Percentiles rank a stretch among this genome's conserved stretches.
phyloP scores from a whole-genome alignment of 2,888 invertebrate genomes.

The Macrophya alboannulata region DNA sequence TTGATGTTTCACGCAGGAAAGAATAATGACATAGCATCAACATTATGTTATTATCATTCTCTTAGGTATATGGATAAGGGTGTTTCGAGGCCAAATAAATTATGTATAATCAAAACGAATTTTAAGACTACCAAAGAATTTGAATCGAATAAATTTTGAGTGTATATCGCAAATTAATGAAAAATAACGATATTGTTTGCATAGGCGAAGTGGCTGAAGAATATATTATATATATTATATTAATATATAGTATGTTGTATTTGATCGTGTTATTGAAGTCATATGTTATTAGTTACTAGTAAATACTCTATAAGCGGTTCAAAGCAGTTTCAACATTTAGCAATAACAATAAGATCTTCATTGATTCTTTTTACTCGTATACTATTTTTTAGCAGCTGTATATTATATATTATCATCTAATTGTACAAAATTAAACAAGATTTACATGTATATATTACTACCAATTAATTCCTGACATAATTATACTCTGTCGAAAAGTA shows the following conservation, averaged over 20 bases:
- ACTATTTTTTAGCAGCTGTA: slow-evolving; percentile 12
- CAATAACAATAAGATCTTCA: not conserved
- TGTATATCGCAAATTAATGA: not conserved
- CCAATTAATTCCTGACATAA: not conserved
- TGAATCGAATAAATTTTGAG: not conserved
- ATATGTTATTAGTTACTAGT: not conserved
- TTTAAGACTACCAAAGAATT: not conserved
- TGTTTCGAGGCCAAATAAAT: slow-evolving; percentile 24
- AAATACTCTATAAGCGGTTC: not conserved
- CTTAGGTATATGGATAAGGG: not conserved
- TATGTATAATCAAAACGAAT: slow-evolving; percentile 22
- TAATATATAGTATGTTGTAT: not conserved
- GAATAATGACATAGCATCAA: not conserved
- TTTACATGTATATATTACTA: not conserved
- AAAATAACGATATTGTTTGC: not conserved
- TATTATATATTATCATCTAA: slow-evolving; percentile 1
- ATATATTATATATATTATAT: not conserved
- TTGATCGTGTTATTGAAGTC: slow-evolving; percentile 24
- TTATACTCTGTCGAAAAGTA: not conserved
- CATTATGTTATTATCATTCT: not conserved
- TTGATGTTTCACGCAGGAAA: not conserved
- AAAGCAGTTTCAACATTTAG: not conserved
- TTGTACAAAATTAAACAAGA: not conserved
- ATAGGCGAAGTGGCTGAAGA: slow-evolving; percentile 4
- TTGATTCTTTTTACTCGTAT: not conserved